A percentile compares a stretch with the other conserved stretches of the same genome.
phyloP scores from a whole-genome alignment of 2,113 vertebrate genomes.

The Lathamus discolor region DNA sequence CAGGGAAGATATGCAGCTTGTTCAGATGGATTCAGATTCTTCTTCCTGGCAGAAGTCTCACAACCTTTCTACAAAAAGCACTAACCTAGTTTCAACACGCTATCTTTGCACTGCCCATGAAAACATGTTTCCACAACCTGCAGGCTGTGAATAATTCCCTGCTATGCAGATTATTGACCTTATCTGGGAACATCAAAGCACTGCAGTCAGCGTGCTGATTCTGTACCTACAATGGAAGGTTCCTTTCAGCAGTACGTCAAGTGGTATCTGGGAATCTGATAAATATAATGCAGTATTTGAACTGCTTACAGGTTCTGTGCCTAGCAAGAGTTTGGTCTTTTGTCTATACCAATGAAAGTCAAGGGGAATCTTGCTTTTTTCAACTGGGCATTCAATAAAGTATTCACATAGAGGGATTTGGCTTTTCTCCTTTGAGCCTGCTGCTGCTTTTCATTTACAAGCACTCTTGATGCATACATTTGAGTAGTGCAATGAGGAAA shows the following conservation, averaged over 20 bases:
- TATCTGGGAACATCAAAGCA: constrained; percentile 8
- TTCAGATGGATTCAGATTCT: background rate
- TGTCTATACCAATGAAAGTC: background rate
- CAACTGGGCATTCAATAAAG: background rate
- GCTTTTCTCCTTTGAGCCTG: background rate
- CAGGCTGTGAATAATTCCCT: constrained; percentile 7
- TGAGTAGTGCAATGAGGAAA: background rate
- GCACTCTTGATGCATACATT: background rate
- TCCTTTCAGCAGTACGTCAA: background rate
- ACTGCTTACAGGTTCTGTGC: background rate
- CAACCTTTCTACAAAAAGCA: background rate
- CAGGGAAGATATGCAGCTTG: background rate
- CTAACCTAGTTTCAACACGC: background rate
- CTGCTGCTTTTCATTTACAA: background rate
- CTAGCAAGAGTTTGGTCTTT: background rate
- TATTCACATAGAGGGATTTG: background rate
- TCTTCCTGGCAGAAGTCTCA: background rate
- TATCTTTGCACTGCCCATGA: background rate
- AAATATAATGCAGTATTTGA: background rate
- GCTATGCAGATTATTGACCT: constrained; percentile 24
- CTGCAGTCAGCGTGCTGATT: background rate
- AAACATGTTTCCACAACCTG: background rate
- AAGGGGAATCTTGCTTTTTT: background rate
- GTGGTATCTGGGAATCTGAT: background rate
- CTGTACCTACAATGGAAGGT: background rate